phyloP scores from a whole-genome alignment of 2,797 vertebrate genomes.

The Microcaecilia unicolor region DNA sequence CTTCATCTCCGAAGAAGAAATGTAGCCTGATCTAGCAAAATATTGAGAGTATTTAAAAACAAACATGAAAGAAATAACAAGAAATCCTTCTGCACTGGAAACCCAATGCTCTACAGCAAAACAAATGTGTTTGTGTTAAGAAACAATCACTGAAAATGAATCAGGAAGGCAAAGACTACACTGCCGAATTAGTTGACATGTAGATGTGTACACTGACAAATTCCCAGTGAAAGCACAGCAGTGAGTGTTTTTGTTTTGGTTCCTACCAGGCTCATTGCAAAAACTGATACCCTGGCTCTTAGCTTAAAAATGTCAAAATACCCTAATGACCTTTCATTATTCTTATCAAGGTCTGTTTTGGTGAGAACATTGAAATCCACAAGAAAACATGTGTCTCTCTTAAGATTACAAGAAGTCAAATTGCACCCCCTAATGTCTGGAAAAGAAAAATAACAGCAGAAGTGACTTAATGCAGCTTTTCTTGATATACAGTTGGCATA shows the following conservation, averaged over 20 bases:
- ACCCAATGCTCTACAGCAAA: too few relatives aligned
- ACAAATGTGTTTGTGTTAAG: too few relatives aligned
- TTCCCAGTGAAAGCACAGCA: neutral
- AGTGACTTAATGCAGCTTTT: neutral
- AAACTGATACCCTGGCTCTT: too few relatives aligned
- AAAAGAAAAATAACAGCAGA: neutral
- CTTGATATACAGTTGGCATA: rapidly evolving
- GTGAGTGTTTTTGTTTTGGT: neutral
- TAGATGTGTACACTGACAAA: too few relatives aligned
- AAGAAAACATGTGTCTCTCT: neutral
- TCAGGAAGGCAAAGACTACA: too few relatives aligned
- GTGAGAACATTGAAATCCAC: neutral
- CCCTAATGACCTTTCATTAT: neutral
- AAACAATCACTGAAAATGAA: too few relatives aligned
- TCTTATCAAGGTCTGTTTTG: rapidly evolving
- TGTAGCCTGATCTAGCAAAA: too few relatives aligned
- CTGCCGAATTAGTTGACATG: too few relatives aligned
- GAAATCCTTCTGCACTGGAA: too few relatives aligned
- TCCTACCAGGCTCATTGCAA: neutral
- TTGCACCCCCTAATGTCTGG: neutral
- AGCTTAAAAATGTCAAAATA: neutral
- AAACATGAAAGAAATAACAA: too few relatives aligned
- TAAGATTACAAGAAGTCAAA: neutral
- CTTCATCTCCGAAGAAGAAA: too few relatives aligned
- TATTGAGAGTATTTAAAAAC: too few relatives aligned